Evolutionary conservation across 2,888 invertebrate genomes (phyloP).

Genomic region (Cantharis lateralis): DNA sequence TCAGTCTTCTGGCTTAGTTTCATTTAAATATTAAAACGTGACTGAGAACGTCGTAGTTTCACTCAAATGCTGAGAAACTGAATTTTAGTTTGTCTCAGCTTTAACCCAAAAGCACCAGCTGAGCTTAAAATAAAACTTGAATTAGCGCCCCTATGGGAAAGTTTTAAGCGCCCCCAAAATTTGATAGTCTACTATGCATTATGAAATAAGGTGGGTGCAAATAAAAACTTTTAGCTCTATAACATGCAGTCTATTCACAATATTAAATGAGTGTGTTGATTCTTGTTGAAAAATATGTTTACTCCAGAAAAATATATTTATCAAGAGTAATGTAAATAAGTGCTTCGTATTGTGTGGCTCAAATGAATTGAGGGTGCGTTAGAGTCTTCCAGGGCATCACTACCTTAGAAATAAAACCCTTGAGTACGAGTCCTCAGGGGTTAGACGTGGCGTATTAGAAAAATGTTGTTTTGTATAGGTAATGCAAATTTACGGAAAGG

Average conservation of each 20-base stretch:
- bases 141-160: no score
- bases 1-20: no score
- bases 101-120: no score
- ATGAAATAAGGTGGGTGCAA: not conserved
- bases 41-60: no score
- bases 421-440: not conserved
- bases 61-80: no score
- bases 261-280: not conserved
- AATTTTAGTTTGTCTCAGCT: no score
- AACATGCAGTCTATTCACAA: not conserved
- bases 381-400: not conserved
- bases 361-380: not conserved
- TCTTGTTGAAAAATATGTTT: not conserved
- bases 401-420: not conserved
- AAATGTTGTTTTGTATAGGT: not conserved
- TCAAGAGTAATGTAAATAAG: not conserved
- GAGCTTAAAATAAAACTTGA: no score
- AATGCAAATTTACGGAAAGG: not conserved
- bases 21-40: no score
- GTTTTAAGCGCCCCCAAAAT: no score
- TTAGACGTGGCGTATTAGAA: not conserved
- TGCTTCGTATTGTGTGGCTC: not conserved
- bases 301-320: not conserved
- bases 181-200: no score
- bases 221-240: not conserved